Conservation (phyloP, 2,113 vertebrate genomes). For the Tragulus kanchil region DNA sequence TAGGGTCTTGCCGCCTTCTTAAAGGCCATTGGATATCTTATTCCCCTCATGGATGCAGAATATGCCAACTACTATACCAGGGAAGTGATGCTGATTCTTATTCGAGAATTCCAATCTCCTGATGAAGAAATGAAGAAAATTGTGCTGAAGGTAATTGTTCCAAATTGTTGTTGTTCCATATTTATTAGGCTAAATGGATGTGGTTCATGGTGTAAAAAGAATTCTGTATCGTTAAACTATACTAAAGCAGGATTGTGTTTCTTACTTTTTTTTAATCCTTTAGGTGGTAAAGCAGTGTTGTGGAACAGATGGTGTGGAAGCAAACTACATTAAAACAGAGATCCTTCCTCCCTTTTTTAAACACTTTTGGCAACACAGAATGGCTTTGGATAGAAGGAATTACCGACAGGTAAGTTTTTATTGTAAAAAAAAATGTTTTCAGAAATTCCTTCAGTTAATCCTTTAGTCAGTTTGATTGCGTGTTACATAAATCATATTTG, state of each 20-base stretch:
- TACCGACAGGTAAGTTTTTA: slow-evolving; percentile 95
- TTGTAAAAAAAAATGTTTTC: neutral
- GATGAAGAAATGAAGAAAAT: slow-evolving; percentile 99
- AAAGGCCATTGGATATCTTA: slow-evolving; percentile 99
- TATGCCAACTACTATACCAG: slow-evolving; percentile 99
- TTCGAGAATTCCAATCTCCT: slow-evolving; percentile 99
- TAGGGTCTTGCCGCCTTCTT: slow-evolving; percentile 99
- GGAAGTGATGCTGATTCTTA: slow-evolving; percentile 99
- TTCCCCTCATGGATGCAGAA: slow-evolving; percentile 98
- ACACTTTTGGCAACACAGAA: slow-evolving; percentile 99
- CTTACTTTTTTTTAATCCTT: slow-evolving; percentile 57
- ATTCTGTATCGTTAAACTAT: slow-evolving; percentile 6
- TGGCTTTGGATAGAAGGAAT: slow-evolving; percentile 98
- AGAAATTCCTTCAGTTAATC: neutral
- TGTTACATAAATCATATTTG: neutral
- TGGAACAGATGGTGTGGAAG: slow-evolving; percentile 98
- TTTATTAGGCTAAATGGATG: neutral
- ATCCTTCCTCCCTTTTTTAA: slow-evolving; percentile 99
- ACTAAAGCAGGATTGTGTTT: neutral
- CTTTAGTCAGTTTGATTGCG: neutral
- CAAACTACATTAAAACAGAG: slow-evolving; percentile 99
- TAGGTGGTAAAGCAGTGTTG: slow-evolving; percentile 99
- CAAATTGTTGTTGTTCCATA: neutral
- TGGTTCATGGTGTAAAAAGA: neutral
- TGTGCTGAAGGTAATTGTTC: slow-evolving; percentile 94